These are phyloP conservation scores for Gavialis gangeticus DNA, from an alignment of 2,113 vertebrate genomes.

Conservation along the genomic window DNA sequence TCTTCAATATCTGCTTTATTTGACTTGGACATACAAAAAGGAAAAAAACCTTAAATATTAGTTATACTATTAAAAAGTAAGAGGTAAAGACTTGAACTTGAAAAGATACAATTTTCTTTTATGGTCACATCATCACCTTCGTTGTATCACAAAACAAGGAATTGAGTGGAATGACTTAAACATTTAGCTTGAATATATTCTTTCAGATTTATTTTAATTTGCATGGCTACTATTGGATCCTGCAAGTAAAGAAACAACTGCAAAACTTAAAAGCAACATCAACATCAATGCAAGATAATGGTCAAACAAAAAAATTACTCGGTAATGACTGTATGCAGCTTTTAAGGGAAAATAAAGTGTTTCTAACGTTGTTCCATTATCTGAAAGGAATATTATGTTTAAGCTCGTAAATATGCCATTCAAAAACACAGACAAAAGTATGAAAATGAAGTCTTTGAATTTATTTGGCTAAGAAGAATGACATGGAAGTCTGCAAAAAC, in stretches of 20 bases:
- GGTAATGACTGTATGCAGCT: neutral
- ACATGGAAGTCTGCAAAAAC: neutral
- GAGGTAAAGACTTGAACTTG: slow-evolving; percentile 21
- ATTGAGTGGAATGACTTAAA: slow-evolving; percentile 12
- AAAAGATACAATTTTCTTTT: slow-evolving; percentile 52
- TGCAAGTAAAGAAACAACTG: neutral
- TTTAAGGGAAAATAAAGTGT: neutral
- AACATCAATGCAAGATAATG: neutral
- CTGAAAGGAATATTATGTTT: slow-evolving; percentile 10
- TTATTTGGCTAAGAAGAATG: neutral
- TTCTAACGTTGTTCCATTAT: neutral
- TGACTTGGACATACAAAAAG: slow-evolving; percentile 1
- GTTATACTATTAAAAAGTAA: neutral
- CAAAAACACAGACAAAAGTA: neutral
- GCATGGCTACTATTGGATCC: neutral
- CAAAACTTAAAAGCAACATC: neutral
- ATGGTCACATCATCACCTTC: neutral
- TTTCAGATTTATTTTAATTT: slow-evolving; percentile 9
- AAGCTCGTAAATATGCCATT: neutral
- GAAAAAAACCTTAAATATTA: slow-evolving; percentile 25
- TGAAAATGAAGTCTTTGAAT: neutral
- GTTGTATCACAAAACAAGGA: neutral
- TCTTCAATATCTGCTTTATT: slow-evolving; percentile 13
- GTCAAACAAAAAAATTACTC: neutral
- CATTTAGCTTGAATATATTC: neutral